These are phyloP conservation scores for Fragum whitleyi DNA, from an alignment of 2,888 invertebrate species.

Conservation along the genomic window DNA sequence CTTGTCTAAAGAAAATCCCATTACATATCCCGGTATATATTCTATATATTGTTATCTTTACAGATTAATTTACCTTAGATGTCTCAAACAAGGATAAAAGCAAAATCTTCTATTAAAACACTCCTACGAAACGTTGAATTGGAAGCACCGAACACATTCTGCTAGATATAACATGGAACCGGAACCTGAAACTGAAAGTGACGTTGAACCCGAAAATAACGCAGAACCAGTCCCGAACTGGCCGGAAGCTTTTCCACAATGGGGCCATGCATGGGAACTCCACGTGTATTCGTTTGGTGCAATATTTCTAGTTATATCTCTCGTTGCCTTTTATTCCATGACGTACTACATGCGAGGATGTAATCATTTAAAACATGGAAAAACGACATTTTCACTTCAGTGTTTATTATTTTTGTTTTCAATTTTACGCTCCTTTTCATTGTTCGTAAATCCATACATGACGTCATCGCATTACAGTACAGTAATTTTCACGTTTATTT, in stretches of 20 bases:
- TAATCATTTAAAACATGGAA: slow-evolving; percentile 45
- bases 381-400: slow-evolving; percentile 69
- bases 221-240: slow-evolving; percentile 77
- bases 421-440: slow-evolving; percentile 54
- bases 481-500: slow-evolving; percentile 63
- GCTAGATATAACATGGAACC: slow-evolving; percentile 6
- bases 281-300: slow-evolving; percentile 72
- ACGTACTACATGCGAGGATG: slow-evolving; percentile 53
- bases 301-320: slow-evolving; percentile 54
- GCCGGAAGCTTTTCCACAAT: slow-evolving; percentile 63
- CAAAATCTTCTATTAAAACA: too few species aligned
- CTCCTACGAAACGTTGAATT: too few species aligned
- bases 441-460: slow-evolving; percentile 73
- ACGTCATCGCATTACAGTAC: slow-evolving; percentile 39
- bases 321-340: slow-evolving; percentile 55
- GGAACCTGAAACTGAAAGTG: slow-evolving; percentile 37
- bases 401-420: slow-evolving; percentile 69
- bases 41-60: too few species aligned
- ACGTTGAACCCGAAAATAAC: slow-evolving; percentile 50
- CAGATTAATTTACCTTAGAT: too few species aligned
- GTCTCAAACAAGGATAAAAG: too few species aligned
- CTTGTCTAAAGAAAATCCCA: too few species aligned
- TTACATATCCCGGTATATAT: too few species aligned
- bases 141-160: too few species aligned
- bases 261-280: slow-evolving; percentile 74